Evolutionary conservation across 23 tunicate species (phyloP), one percentile per base, ranked within the genome.

Genomic region (Ciona savignyi): DNA sequence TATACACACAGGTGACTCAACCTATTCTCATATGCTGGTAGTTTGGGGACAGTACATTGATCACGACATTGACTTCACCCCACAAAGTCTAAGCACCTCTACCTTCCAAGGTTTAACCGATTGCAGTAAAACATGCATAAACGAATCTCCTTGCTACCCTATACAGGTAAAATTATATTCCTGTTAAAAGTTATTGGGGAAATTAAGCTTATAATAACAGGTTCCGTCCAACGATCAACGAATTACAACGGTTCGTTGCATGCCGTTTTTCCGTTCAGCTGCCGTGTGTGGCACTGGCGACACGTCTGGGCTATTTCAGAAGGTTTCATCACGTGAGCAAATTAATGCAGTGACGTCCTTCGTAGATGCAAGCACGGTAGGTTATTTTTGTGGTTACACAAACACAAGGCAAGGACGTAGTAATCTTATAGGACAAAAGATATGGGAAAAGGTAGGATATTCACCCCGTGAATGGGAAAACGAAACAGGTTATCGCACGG

Each of bases 21-120:
- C 26, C 6, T 63, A n/a, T 35, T 83, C 96, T 3, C 99, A 95
- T 64, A 76, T 95, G 96, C 61, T 95, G 66, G 95, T 90, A 22
- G 99, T 95, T 25, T 95, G 99, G 99, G 99, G 99, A 1, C 99
- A 95, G 35, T 95, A 95, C 66, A 89, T 95, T 27, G 99, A 95
- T 70, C 99, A 95, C 70, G 99, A 95, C 71, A 68, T 95, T 51
- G 96, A 81, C 25, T 61, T 95, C 68, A 95, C 99, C 34, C 99
- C 99, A 11, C 99, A 95, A 71, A 82, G 89, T 60, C 70, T 86
- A 49, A 83, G 95, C 66, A 88, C 94, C 0, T 87, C 99, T 20
- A 82, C 98, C 0, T 93, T 93, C 69, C 98, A 93, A 73, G 99
- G 99, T 3, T 29, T 89, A 32, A 85, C 93, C 1, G 76, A 90